Base-by-base conservation (phyloP, 1,140 invertebrate species). In the Asobara japonica region DNA sequence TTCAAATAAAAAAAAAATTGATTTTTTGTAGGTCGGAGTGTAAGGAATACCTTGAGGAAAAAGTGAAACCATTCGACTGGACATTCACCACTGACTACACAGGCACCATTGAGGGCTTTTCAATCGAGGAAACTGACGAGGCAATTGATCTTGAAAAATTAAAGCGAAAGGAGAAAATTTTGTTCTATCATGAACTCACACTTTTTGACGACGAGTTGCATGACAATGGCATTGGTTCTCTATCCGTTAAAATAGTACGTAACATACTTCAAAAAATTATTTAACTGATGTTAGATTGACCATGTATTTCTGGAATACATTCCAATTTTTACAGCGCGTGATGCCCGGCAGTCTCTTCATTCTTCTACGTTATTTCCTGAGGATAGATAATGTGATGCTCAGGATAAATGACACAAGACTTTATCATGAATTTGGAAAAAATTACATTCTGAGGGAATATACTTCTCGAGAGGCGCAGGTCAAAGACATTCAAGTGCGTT, bases 191-290 rank as follows among this genome's bases (percentile, higher is more conserved):
- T 77, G 96, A 99, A 86, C 86, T 99, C 31, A 93, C 94, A 22
- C 88, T 99, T 1, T 99, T 96, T 89, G 98, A 99, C 89, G 98
- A 99, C 89, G 98, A 99, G 88, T 87, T 99, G 60, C 97, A 98
- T 83, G 98, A 99, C 89, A 96, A 99, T 90, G 98, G 98, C 20
- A 93, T 96, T 66, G 96, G 97, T 0, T 91, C 93, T 61, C 91
- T 93, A 76, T 94, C 93, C 77, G 95, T 97, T 0, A 98, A 98
- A 93, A 97, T 99, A 88, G 96, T 98, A 90, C 93, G 93, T 89
- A 38, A 13, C 10, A 18, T 74, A 66, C 22, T 61, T 45, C 56
- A 2, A 8, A 16, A 25, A 22, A 41, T 60, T 36, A 31, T 27
- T 66, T 64, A 36, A 65, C 65, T 36, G 62, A 73, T 67, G 8